Evolutionary conservation across 2,888 invertebrate species (phyloP).

Genomic region (Athalia rosae): DNA sequence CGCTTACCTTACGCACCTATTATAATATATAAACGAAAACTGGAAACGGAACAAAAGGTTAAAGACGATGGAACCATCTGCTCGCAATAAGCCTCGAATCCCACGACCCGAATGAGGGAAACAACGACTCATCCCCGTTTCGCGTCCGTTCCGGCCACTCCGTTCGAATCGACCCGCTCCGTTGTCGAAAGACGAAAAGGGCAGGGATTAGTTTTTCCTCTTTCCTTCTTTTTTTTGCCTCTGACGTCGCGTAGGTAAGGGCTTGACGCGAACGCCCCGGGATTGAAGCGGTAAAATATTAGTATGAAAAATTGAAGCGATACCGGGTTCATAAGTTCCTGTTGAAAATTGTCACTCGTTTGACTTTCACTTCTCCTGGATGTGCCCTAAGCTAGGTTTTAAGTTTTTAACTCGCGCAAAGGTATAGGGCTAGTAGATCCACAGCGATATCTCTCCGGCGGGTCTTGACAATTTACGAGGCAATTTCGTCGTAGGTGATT

Average conservation of each 20-base stretch:
- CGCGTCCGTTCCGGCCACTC: too few relatives aligned
- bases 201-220: too few relatives aligned
- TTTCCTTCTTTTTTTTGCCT: too few relatives aligned
- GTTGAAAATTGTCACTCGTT: conserved; percentile 59
- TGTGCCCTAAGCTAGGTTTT: conserved; percentile 53
- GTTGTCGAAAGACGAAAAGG: too few relatives aligned
- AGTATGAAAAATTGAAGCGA: neutral
- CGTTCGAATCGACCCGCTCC: too few relatives aligned
- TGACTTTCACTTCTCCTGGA: conserved; percentile 61
- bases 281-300: neutral
- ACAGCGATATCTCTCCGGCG: too few relatives aligned
- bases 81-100: neutral
- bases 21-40: conserved; percentile 25
- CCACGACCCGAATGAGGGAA: neutral
- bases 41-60: conserved; percentile 24
- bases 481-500: conserved; percentile 29
- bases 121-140: neutral
- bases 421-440: too few relatives aligned
- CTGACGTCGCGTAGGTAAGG: too few relatives aligned
- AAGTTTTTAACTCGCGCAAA: too few relatives aligned
- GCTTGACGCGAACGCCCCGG: too few relatives aligned
- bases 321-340: conserved; percentile 57
- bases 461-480: conserved; percentile 9
- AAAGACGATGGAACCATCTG: conserved; percentile 23
- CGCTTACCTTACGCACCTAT: conserved; percentile 32